Evolutionary conservation across 2,797 vertebrate genomes (phyloP).

Genomic region (Rhabdomys pumilio): DNA sequence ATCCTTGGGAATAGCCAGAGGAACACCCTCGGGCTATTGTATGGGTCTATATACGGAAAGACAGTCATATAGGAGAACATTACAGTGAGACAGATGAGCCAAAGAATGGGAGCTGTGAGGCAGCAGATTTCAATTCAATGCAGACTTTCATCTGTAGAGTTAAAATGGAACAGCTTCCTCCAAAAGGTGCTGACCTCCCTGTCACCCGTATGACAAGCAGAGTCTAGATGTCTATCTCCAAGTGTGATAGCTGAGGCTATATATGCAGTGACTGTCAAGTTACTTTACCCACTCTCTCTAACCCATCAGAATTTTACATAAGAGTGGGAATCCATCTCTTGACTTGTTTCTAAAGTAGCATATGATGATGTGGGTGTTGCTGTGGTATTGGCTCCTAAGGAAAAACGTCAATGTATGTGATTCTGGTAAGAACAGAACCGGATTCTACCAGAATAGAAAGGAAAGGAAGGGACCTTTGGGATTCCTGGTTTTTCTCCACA

Average conservation of each 20-base stretch:
- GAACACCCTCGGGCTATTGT: not conserved
- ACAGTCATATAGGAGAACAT: not conserved
- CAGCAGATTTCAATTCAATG: slow-evolving; percentile 24
- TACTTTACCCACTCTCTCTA: not conserved
- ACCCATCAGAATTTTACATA: slow-evolving; percentile 4
- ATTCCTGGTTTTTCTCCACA: not conserved
- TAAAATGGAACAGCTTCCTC: not conserved
- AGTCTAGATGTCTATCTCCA: not conserved
- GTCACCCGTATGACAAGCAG: not conserved
- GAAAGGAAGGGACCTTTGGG: not conserved
- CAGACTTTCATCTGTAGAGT: not conserved
- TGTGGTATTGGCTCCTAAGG: not conserved
- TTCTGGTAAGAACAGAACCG: not conserved
- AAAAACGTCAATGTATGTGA: slow-evolving; percentile 32
- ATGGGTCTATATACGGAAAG: not conserved
- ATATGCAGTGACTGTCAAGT: not conserved
- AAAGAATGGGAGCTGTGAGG: slow-evolving; percentile 29
- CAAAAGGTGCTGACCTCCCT: not conserved
- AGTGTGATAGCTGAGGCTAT: not conserved
- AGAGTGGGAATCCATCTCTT: not conserved
- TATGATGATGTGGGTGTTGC: not conserved
- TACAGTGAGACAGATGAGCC: slow-evolving; percentile 11
- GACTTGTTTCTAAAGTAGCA: slow-evolving; percentile 36
- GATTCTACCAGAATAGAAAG: slow-evolving; percentile 29
- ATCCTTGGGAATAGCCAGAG: not conserved